These are phyloP conservation scores for Diorhabda carinulata DNA, from an alignment of 1,140 invertebrate species.

Conservation along the genomic window DNA sequence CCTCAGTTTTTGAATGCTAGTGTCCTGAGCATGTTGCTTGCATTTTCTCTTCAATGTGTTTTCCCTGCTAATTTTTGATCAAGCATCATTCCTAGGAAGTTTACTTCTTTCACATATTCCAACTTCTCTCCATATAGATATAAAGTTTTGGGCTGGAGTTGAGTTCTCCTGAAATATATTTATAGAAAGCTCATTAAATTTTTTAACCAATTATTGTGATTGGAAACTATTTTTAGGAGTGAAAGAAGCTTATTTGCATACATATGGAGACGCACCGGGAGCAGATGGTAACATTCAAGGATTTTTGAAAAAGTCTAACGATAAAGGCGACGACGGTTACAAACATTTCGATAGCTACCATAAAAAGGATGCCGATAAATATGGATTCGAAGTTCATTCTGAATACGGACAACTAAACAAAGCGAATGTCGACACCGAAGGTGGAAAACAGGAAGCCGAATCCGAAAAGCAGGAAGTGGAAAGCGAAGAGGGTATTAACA, in stretches of 20 bases:
- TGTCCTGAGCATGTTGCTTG: too few relatives aligned
- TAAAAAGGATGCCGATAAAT: conserved; percentile 66
- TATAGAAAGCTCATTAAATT: too few relatives aligned
- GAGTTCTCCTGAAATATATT: too few relatives aligned
- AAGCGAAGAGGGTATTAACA: background rate
- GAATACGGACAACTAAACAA: conserved; percentile 55
- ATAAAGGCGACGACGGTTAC: conserved; percentile 65
- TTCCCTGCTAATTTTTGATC: too few relatives aligned
- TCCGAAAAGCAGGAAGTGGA: conserved; percentile 18
- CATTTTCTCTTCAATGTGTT: too few relatives aligned
- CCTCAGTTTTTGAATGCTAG: too few relatives aligned
- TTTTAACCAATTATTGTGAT: too few relatives aligned
- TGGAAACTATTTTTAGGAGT: conserved; percentile 26
- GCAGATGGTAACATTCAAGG: conserved; percentile 59
- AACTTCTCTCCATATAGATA: too few relatives aligned
- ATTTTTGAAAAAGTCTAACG: conserved; percentile 58
- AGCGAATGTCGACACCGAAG: conserved; percentile 35
- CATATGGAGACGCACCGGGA: conserved; percentile 34
- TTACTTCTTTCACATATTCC: too few relatives aligned
- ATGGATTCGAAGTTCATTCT: conserved; percentile 63
- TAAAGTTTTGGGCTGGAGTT: too few relatives aligned
- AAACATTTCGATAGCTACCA: conserved; percentile 67
- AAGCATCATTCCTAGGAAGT: too few relatives aligned
- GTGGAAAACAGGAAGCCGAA: conserved; percentile 23
- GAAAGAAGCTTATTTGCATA: conserved; percentile 39